Base-by-base conservation (phyloP, 2,113 vertebrate genomes). In the Lynx canadensis region DNA sequence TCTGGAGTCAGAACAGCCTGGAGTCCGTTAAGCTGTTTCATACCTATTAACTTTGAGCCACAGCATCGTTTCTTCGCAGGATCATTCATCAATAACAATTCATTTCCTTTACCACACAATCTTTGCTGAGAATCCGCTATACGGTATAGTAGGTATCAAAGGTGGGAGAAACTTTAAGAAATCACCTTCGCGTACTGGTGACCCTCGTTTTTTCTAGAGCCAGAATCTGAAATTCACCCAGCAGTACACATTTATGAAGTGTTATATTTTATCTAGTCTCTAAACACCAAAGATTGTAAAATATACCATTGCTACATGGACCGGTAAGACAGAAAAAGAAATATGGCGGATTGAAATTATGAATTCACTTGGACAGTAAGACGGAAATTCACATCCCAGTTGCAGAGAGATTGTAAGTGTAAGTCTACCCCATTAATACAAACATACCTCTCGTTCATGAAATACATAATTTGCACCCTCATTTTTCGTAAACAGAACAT, bases 141-240 rank as follows among this genome's bases (percentile, higher is more conserved):
- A 27, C 10, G 15, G 9, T 38, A 0, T 69, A 89, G 68, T 13
- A 84, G 31, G 2, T 94, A 57, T 84, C 76, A 45, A 83, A 50
- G 12, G 33, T 63, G n/a, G 68, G 68, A 89, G 45, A 83, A 90
- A 73, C 3, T 41, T 81, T n/a, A 97, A 78, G 80, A 96, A 80
- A 92, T 76, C 7, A 23, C 81, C 94, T 63, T 68, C 55, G n/a
- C n/a, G 66, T 89, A 95, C 21, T 0, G 5, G 9, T 38, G 25
- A 3, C n/a, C 18, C 91, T 45, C 63, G 38, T 0, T 82, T 91
- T 50, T 74, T 91, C 50, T 57, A 38, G 5, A 45, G 25, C 31
- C 84, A 18, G 41, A 55, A 69, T 63, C 33, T 94, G 19, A 93
- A 73, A 93, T 38, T 81, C 19, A 16, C 25, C 60, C 65, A 84